Base-by-base conservation (phyloP, 2,113 vertebrate species). In the Pleuronectes platessa region DNA sequence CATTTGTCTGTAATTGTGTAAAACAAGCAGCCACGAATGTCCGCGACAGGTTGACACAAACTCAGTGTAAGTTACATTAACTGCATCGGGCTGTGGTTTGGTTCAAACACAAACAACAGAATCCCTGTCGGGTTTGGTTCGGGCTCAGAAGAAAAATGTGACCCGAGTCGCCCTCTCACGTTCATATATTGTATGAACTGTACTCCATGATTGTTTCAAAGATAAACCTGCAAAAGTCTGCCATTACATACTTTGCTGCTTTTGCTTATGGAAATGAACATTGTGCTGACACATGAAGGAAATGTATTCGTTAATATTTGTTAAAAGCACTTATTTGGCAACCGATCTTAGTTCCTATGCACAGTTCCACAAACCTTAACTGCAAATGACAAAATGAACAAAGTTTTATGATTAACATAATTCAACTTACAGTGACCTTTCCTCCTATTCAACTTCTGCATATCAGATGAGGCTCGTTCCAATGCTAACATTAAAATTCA, bases 371-470 rank as follows among this genome's bases (percentile, higher is more conserved):
- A 54, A 59, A 20, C 13, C 42, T 47, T 55, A 4, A 47, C 12
- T 62, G 14, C 20, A 56, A 54, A 51, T 35, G n/a, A 24, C 59
- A 40, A 11, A 27, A 9, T 10, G 4, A 15, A 3, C 42, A 47
- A 37, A 21, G 62, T 61, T 24, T 0, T 13, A 15, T 45, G 9
- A 69, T 21, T 60, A 59, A 21, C 10, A 63, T 72, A 58, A 56
- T 21, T 49, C 10, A 45, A 24, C 15, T 31, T 23, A 59, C 20
- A 62, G 14, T 56, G 40, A 71, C 62, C 68, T 67, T 55, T 54
- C 42, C 31, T 45, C 21, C 2, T 26, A 18, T 47, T 77, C 27
- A 58, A 53, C 68, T 60, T 40, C 2, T 40, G 11, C n/a, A 9
- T 40, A 54, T 42, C 21, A 20, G 51, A 68, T 53, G 14, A 69